Evolutionary conservation across 1,140 invertebrate species (phyloP).

Genomic region (Ips nitidus): DNA sequence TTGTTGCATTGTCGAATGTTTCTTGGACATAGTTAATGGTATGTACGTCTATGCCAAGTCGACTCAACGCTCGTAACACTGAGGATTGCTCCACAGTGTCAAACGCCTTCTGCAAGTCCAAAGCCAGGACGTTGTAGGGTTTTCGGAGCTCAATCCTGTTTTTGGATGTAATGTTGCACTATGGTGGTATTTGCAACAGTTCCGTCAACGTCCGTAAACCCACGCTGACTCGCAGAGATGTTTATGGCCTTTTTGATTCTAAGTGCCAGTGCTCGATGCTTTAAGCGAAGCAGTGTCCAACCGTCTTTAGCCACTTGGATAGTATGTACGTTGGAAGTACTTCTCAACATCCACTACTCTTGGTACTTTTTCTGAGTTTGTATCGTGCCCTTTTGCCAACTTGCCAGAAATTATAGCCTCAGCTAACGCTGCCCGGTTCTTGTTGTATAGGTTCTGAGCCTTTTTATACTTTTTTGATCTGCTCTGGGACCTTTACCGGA

Average conservation of each 20-base stretch:
- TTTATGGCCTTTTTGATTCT: background rate
- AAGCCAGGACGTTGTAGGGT: constrained; percentile 39
- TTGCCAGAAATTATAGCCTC: too few species aligned
- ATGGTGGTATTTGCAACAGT: constrained; percentile 25
- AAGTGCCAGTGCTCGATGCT: constrained; percentile 16
- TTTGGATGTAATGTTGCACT: constrained; percentile 26
- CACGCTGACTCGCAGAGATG: constrained; percentile 24
- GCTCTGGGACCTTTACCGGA: background rate
- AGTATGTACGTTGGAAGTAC: too few species aligned
- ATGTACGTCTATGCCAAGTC: background rate
- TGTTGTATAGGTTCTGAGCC: background rate
- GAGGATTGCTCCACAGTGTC: constrained; percentile 50
- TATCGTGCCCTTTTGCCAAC: too few species aligned
- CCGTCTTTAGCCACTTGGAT: too few species aligned
- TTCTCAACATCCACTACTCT: too few species aligned
- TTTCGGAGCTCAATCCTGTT: background rate
- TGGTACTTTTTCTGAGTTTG: too few species aligned
- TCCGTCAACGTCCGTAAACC: constrained; percentile 34
- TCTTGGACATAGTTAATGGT: constrained; percentile 38
- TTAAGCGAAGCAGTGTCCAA: constrained; percentile 23
- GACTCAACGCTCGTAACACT: constrained; percentile 38
- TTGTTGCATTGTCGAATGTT: constrained; percentile 37
- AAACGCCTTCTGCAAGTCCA: constrained; percentile 50
- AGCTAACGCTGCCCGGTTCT: background rate
- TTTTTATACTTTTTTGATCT: background rate